Conservation (phyloP, 1,140 invertebrate genomes). For the Apis laboriosa region DNA sequence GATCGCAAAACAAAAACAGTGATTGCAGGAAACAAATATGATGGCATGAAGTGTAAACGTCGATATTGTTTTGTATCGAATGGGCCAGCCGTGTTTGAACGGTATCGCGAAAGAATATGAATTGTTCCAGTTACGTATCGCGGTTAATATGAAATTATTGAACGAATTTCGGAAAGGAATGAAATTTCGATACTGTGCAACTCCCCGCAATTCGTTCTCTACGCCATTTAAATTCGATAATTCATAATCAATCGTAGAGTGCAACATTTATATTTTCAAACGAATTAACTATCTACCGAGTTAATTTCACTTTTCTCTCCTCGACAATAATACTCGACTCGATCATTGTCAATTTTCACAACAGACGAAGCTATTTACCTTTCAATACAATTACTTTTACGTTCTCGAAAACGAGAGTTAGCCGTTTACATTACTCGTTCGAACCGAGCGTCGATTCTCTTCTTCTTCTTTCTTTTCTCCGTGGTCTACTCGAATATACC, state of each 20-base stretch:
- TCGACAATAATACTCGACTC: too few species aligned
- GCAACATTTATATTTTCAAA: too few species aligned
- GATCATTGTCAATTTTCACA: too few species aligned
- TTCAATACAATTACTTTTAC: neutral
- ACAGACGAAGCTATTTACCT: neutral
- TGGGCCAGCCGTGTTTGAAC: too few species aligned
- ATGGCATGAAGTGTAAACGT: neutral
- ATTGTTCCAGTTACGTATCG: neutral
- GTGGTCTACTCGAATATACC: neutral
- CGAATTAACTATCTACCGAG: too few species aligned
- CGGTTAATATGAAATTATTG: neutral
- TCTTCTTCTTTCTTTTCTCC: neutral
- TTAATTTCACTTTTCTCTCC: too few species aligned
- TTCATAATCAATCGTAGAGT: too few species aligned
- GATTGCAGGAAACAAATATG: neutral
- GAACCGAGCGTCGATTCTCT: neutral
- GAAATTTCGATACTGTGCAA: too few species aligned
- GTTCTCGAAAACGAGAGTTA: neutral
- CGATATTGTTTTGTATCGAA: neutral
- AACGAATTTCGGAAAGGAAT: too few species aligned
- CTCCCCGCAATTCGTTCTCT: neutral
- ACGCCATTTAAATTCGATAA: too few species aligned
- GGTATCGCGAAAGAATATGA: too few species aligned
- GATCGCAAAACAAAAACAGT: neutral
- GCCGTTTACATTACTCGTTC: neutral